Conservation (phyloP, 2,888 invertebrate genomes). For the Drosophila paucipuncta region DNA sequence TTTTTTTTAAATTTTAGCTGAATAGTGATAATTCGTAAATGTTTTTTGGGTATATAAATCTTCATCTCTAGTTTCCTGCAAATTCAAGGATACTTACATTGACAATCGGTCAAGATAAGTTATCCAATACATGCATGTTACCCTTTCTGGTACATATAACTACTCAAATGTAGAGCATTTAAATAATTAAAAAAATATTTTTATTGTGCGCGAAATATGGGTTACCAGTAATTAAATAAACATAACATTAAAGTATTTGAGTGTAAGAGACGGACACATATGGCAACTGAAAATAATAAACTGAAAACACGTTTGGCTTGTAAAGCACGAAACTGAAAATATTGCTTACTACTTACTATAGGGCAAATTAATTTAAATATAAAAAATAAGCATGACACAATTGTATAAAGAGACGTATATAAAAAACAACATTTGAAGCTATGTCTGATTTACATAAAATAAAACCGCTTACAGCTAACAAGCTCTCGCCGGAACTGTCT, state of each 20-base stretch:
- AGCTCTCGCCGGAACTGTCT: conserved; percentile 26
- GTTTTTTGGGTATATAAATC: not conserved
- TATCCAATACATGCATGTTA: not conserved
- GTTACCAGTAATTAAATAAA: not conserved
- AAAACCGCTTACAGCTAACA: conserved; percentile 28
- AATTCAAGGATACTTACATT: not conserved
- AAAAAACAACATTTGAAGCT: not conserved
- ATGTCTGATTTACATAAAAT: not conserved
- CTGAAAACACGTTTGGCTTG: not conserved
- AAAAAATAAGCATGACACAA: not conserved
- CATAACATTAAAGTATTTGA: not conserved
- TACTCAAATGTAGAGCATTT: not conserved
- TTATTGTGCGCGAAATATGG: not conserved
- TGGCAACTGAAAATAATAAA: not conserved
- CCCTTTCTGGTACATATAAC: not conserved
- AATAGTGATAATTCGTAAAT: not conserved
- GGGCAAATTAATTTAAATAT: not conserved
- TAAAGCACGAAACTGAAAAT: not conserved
- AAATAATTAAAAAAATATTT: no score
- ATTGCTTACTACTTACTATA: not conserved
- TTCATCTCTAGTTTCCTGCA: not conserved
- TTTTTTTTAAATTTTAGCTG: not conserved
- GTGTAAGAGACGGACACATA: not conserved
- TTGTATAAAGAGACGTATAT: not conserved
- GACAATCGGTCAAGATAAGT: not conserved